These are phyloP conservation scores for Eidolon helvum DNA, from an alignment of 2,113 vertebrate genomes.

Conservation along the genomic window DNA sequence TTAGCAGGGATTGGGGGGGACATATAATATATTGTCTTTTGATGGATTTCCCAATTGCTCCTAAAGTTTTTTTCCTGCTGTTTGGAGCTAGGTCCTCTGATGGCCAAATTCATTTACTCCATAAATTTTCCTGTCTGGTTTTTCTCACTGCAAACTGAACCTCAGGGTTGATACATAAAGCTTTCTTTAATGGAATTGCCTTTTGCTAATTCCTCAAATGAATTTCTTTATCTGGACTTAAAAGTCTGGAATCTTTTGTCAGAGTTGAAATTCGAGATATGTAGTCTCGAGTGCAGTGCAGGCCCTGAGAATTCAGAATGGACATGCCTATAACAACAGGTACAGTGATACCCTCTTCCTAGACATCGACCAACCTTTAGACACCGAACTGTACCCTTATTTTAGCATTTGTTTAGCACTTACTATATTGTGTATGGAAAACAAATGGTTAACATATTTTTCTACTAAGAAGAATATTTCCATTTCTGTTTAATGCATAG, in stretches of 20 bases:
- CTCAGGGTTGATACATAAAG: background rate
- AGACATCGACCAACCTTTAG: background rate
- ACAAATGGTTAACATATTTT: conserved; percentile 49
- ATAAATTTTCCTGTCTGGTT: background rate
- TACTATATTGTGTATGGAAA: background rate
- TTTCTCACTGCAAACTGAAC: background rate
- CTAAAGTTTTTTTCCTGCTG: background rate
- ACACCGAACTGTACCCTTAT: background rate
- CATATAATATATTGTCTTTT: background rate
- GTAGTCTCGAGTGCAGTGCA: background rate
- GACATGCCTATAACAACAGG: background rate
- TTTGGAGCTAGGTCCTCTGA: background rate
- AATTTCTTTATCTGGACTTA: background rate
- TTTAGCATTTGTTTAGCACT: background rate
- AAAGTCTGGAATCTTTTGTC: background rate
- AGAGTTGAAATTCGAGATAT: background rate
- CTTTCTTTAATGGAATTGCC: background rate
- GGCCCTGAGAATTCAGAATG: background rate
- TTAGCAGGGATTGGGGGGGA: too few relatives aligned
- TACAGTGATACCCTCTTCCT: background rate
- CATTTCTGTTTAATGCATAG: conserved; percentile 55
- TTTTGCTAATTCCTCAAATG: background rate
- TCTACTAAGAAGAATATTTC: conserved; percentile 38
- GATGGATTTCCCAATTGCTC: background rate
- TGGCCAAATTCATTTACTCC: background rate